Base-by-base conservation (phyloP, 2,888 invertebrate species). In the Trileptium ribeirensis region DNA sequence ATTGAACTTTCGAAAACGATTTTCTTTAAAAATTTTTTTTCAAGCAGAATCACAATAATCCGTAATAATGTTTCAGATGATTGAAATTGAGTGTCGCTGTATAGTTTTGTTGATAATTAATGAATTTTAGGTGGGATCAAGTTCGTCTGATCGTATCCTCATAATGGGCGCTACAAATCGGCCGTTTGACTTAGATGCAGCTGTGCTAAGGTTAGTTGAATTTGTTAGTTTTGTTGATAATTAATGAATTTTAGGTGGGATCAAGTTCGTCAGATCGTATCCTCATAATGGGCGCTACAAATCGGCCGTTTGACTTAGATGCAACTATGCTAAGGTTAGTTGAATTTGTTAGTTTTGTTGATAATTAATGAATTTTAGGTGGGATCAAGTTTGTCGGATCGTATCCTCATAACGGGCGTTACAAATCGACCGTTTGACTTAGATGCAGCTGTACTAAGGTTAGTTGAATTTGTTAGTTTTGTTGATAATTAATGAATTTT, bases 101-200 rank as follows among this genome's bases (percentile, higher is more conserved):
- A n/a, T n/a, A n/a, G n/a, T n/a, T n/a, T n/a, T n/a, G n/a, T n/a
- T n/a, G n/a, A n/a, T n/a, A n/a, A n/a, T n/a, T n/a, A n/a, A n/a
- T n/a, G n/a, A n/a, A n/a, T n/a, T 80, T 40, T 51, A 75, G 78
- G 78, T 51, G 1, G 51, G 40, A 34, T 93, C 94, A 51, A 94
- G 93, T 89, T 92, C 92, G 0, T 94, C 94, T 79, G 97, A 97
- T 89, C 91, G 94, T 82, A 93, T 98, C 84, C 92, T 99, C n/a
- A 96, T 99, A 2, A 94, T 99, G 94, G 98, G 96, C 8, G 98
- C 98, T n/a, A 99, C 99, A 0, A 99, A 99, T 89, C 91, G 97
- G 80, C 98, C 98, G 0, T 95, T 96, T 88, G 98, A 99, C 89
- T 90, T 99, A 77, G 98, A 99, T 88, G 97, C 97, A 89, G 98